These are phyloP conservation scores for Delichon dasypus DNA, from an alignment of 2,797 vertebrate genomes.

Conservation along the genomic window DNA sequence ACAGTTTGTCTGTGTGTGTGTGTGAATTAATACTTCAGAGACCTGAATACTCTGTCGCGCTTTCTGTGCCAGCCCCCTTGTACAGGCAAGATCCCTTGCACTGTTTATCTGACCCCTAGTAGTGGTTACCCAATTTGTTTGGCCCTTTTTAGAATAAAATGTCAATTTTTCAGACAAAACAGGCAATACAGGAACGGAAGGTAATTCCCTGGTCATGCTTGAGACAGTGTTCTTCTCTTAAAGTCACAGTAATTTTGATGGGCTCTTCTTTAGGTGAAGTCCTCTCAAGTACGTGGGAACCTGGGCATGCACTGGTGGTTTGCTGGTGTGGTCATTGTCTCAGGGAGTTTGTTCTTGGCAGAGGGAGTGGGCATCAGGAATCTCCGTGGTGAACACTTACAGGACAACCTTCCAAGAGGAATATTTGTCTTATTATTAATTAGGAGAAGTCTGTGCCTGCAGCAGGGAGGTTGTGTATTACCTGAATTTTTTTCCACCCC, in stretches of 20 bases:
- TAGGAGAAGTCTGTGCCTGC: neutral
- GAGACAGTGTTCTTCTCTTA: neutral
- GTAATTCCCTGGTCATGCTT: neutral
- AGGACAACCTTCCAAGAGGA: neutral
- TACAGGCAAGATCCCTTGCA: neutral
- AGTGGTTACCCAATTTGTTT: neutral
- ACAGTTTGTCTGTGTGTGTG: neutral
- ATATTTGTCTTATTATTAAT: neutral
- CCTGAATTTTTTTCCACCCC: neutral
- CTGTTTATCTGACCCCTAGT: neutral
- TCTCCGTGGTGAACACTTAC: neutral
- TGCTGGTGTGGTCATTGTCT: neutral
- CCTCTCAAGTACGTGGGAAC: neutral
- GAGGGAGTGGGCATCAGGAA: neutral
- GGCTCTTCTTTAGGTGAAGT: neutral
- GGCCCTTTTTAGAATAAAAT: neutral
- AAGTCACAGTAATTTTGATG: neutral
- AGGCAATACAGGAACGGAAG: neutral
- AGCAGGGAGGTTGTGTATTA: neutral
- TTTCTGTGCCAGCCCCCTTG: neutral
- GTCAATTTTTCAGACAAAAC: neutral
- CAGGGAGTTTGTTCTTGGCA: neutral
- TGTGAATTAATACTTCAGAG: neutral
- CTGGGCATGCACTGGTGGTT: rapidly evolving
- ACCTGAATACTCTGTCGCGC: neutral